Conservation (phyloP, 2,113 vertebrate species). For the Platysternon megacephalum region DNA sequence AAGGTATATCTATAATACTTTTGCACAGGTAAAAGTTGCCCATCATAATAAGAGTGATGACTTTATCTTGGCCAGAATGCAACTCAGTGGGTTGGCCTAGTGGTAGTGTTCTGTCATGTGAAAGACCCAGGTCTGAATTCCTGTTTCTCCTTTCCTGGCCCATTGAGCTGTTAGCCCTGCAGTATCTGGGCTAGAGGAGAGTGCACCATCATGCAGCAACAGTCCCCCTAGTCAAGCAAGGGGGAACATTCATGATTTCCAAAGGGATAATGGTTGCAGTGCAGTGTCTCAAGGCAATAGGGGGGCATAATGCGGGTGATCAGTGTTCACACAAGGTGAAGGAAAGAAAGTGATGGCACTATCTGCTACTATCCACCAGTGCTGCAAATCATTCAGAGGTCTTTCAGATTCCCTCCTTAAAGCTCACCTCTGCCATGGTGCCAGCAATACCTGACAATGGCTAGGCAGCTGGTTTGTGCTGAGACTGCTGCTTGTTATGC, state of each 20-base stretch:
- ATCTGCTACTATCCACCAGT: not conserved
- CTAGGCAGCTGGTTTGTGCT: not conserved
- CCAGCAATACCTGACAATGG: not conserved
- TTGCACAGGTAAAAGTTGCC: not conserved
- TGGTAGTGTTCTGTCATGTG: not conserved
- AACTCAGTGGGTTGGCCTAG: not conserved
- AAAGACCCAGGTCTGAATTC: not conserved
- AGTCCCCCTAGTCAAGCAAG: not conserved
- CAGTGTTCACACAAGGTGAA: not conserved
- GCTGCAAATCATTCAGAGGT: not conserved
- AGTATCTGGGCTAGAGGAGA: accelerated
- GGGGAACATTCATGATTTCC: not conserved
- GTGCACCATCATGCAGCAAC: not conserved
- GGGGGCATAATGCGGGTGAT: not conserved
- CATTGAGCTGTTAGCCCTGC: not conserved
- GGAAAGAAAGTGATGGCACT: not conserved
- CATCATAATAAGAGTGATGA: not conserved
- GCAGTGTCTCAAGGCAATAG: not conserved
- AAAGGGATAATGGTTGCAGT: not conserved
- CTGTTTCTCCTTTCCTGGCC: not conserved
- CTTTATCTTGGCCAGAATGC: not conserved
- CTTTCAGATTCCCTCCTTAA: not conserved
- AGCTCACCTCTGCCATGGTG: not conserved
- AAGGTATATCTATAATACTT: not conserved
- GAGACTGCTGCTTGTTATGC: not conserved